Base-by-base conservation (phyloP, 2,113 vertebrate species). In the Heptranchias perlo region DNA sequence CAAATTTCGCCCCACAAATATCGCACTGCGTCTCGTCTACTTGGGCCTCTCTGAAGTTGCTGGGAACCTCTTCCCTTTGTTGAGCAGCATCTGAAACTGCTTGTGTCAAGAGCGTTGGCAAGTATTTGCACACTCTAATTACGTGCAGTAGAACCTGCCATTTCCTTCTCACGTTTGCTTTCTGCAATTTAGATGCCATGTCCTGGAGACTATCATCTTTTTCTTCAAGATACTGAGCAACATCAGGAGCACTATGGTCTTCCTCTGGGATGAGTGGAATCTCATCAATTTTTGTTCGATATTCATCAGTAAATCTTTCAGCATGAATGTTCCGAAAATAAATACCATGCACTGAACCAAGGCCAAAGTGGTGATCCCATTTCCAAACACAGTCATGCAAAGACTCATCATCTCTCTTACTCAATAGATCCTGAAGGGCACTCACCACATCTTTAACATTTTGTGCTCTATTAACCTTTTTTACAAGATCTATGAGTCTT, bases 11-110 rank as follows among this genome's bases (percentile, higher is more conserved):
- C 0, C 98, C 98, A 78, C 98, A 98, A 35, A 98, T 97, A 92
- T 98, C 98, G 6, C 98, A 98, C 96, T 98, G 98, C 0, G 98
- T 98, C 96, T 97, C 96, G 96, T 98, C 98, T 35, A 98, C 96
- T 18, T 98, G 97, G 1, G 98, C 98, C 95, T 96, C 97, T 96
- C 97, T 98, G 96, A 98, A 98, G 96, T 97, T 96, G 2, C 96
- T 96, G 0, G 97, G 96, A 0, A 96, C 52, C 6, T 97, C 97
- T 64, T 97, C 97, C 69, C 96, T 96, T 73, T 96, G 49, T 96
- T 97, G 96, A 96, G 96, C 11, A 1, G 82, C 44, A 96, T 52
- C 23, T 7, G 91, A 52, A 35, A 96, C 96, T 0, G 44, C 31
- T 96, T 96, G 97, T 69, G 96, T 96, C 0, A 96, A 96, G 49